These are phyloP conservation scores for Heliconius ethilla DNA, from an alignment of 2,888 invertebrate species.

Conservation along the genomic window DNA sequence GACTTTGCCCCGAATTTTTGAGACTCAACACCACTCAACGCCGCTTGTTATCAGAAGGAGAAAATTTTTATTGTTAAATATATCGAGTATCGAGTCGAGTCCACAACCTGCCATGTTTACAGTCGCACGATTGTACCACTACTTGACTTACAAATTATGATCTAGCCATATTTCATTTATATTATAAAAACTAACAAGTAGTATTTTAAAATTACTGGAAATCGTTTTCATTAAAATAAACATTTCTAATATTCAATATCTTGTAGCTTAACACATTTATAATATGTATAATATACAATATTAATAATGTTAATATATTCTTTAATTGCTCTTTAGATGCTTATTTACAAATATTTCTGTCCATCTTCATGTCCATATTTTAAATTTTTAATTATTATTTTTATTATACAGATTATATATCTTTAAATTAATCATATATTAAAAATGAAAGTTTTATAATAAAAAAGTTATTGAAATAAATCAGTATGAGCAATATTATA, in stretches of 20 bases:
- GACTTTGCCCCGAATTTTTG: too few relatives aligned
- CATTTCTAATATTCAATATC: too few relatives aligned
- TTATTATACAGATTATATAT: constrained; percentile 22
- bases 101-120: too few relatives aligned
- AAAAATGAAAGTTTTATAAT: neutral
- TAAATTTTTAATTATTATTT: neutral
- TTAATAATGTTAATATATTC: neutral
- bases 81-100: too few relatives aligned
- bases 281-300: neutral
- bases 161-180: too few relatives aligned
- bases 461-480: neutral
- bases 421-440: constrained; percentile 25
- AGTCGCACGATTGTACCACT: too few relatives aligned
- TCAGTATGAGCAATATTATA: neutral
- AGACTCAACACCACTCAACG: too few relatives aligned
- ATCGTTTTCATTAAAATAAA: neutral
- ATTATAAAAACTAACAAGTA: neutral
- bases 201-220: neutral
- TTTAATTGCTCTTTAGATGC: neutral
- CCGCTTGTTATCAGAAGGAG: too few relatives aligned
- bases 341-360: constrained; percentile 8
- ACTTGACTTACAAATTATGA: too few relatives aligned
- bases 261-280: neutral
- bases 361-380: constrained; percentile 16
- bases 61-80: too few relatives aligned